phyloP scores from a whole-genome alignment of 2,888 invertebrate species.

The Hyalella azteca region DNA sequence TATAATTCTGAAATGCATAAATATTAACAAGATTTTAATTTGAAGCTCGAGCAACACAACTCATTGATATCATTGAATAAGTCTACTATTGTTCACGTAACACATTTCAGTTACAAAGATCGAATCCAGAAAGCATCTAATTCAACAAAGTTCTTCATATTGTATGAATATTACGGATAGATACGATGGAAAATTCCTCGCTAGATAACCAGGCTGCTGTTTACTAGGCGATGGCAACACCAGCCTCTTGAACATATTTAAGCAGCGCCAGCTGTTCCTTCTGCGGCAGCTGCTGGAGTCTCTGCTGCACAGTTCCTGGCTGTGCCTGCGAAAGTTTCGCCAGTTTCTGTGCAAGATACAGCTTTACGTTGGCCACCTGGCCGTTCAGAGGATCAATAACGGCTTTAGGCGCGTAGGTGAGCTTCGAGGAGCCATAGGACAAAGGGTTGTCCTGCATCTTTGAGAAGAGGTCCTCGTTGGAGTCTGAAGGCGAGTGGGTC shows the following conservation, averaged over 20 bases:
- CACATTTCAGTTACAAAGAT: too few species aligned
- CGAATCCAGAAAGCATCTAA: too few species aligned
- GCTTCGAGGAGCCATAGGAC: slow-evolving; percentile 84
- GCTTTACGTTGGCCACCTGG: slow-evolving; percentile 72
- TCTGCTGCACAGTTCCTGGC: slow-evolving; percentile 73
- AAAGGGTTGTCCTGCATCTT: slow-evolving; percentile 86
- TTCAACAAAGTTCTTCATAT: too few species aligned
- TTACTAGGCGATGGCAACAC: slow-evolving; percentile 9
- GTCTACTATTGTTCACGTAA: too few species aligned
- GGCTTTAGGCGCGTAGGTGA: slow-evolving; percentile 81
- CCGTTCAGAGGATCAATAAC: slow-evolving; percentile 78
- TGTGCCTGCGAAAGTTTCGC: slow-evolving; percentile 71
- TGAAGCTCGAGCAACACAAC: too few species aligned
- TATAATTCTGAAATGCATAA: too few species aligned
- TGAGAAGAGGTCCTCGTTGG: slow-evolving; percentile 81
- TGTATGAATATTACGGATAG: too few species aligned
- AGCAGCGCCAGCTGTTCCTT: slow-evolving; percentile 58
- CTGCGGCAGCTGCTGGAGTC: slow-evolving; percentile 72
- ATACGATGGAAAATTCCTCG: too few species aligned
- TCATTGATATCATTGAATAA: too few species aligned
- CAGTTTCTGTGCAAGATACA: slow-evolving; percentile 78
- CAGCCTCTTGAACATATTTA: slow-evolving; percentile 21
- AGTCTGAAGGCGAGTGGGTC: slow-evolving; percentile 77
- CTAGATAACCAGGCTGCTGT: too few species aligned
- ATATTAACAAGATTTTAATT: too few species aligned